Evolutionary conservation across 2,113 vertebrate genomes (phyloP).

Genomic region (Nibea albiflora): DNA sequence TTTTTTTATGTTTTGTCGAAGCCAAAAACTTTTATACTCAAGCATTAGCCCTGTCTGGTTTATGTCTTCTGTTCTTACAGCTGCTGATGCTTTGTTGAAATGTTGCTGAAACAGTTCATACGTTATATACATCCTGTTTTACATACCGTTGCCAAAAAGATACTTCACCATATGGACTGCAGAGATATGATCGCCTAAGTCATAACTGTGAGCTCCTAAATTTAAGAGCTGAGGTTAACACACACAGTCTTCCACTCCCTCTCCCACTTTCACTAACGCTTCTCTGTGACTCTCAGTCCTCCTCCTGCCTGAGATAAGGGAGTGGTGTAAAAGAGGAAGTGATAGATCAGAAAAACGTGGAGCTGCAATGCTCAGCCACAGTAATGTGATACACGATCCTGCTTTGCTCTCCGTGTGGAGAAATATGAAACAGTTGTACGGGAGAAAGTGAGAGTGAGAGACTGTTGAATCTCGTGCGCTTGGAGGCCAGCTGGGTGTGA

Average conservation of each 20-base stretch:
- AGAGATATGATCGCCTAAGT: neutral
- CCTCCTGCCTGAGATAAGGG: conserved; percentile 35
- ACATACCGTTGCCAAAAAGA: neutral
- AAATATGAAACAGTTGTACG: conserved; percentile 50
- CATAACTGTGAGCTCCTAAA: neutral
- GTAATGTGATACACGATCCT: conserved; percentile 56
- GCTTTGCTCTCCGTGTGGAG: conserved; percentile 38
- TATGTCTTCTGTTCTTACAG: neutral
- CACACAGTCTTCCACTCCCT: neutral
- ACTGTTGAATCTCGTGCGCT: conserved; percentile 39
- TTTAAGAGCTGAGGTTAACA: conserved; percentile 11
- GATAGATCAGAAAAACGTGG: conserved; percentile 53
- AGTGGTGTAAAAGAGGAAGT: conserved; percentile 63
- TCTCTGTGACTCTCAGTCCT: conserved; percentile 2
- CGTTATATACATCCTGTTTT: neutral
- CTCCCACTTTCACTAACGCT: neutral
- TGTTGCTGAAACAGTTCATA: neutral
- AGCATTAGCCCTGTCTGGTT: neutral
- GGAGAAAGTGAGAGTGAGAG: conserved; percentile 39
- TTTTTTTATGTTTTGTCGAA: neutral
- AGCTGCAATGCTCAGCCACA: conserved; percentile 44
- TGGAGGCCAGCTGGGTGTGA: conserved; percentile 48
- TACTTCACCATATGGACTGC: neutral
- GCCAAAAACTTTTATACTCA: neutral
- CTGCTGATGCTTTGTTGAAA: neutral